A percentile compares a stretch with the other conserved stretches of the same genome.
Evolutionary conservation across 2,797 vertebrate species (phyloP).

Genomic region (Acanthis flammea): DNA sequence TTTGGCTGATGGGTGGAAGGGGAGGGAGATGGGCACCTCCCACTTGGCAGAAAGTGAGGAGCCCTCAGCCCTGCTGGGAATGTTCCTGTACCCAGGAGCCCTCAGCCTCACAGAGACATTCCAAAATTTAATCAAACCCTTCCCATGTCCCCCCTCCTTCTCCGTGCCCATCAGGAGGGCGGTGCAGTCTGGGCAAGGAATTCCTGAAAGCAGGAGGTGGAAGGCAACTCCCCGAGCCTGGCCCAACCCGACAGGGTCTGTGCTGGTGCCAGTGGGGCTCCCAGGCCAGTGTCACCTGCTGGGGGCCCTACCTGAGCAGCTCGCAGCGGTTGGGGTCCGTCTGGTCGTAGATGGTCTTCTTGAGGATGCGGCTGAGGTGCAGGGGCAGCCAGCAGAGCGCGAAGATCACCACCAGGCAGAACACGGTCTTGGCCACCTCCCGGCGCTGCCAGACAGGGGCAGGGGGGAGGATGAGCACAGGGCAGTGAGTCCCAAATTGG

Average conservation of each 20-base stretch:
- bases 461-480: not conserved
- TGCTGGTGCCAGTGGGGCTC: rapidly evolving
- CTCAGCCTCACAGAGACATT: not conserved
- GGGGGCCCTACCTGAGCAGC: conserved; percentile 78
- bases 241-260: rapidly evolving
- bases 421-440: conserved; percentile 88
- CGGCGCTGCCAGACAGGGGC: conserved; percentile 54
- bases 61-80: not conserved
- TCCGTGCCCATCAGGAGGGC: not conserved
- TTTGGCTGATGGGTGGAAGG: not conserved
- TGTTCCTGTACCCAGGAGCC: not conserved
- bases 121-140: not conserved
- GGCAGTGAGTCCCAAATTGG: not conserved
- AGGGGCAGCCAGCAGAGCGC: conserved; percentile 91
- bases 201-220: not conserved
- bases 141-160: rapidly evolving
- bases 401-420: conserved; percentile 89
- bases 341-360: conserved; percentile 85
- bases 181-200: rapidly evolving
- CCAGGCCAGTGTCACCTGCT: rapidly evolving
- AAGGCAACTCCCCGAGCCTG: not conserved
- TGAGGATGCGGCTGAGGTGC: conserved; percentile 89
- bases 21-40: too few species aligned
- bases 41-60: not conserved
- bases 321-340: conserved; percentile 86